These are phyloP conservation scores for Omphaloscelis lunosa DNA, from an alignment of 2,888 invertebrate species.

Conservation along the genomic window DNA sequence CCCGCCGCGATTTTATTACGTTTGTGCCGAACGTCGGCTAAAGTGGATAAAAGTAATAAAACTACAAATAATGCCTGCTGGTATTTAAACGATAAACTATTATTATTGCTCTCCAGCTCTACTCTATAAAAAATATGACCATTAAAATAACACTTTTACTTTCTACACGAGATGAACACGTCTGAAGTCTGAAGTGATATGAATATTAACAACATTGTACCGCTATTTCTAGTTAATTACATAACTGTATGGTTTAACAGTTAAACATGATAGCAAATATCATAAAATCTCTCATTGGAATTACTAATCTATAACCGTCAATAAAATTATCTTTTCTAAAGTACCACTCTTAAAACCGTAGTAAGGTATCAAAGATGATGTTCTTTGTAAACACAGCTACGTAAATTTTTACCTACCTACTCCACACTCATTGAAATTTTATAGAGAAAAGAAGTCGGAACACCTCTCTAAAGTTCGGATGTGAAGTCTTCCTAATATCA, in stretches of 20 bases:
- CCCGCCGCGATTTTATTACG: too few relatives aligned
- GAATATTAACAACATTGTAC: slow-evolving; percentile 40
- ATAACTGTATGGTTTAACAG: slow-evolving; percentile 51
- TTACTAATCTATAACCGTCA: slow-evolving; percentile 28
- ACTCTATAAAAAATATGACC: background rate
- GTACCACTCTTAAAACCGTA: slow-evolving; percentile 7
- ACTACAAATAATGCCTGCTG: background rate
- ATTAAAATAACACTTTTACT: slow-evolving; percentile 19
- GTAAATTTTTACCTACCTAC: too few relatives aligned
- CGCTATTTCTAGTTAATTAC: slow-evolving; percentile 52
- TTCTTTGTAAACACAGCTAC: too few relatives aligned
- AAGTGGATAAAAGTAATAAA: too few relatives aligned
- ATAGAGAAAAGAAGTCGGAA: background rate
- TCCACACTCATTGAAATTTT: background rate
- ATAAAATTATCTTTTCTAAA: slow-evolving; percentile 13
- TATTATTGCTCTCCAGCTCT: background rate
- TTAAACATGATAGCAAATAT: slow-evolving; percentile 24
- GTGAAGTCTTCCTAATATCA: background rate
- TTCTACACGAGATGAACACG: slow-evolving; percentile 9
- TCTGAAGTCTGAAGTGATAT: slow-evolving; percentile 8
- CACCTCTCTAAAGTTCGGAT: too few relatives aligned
- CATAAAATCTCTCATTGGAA: slow-evolving; percentile 42
- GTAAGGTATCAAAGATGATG: too few relatives aligned
- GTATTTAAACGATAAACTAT: background rate
- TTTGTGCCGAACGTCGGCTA: too few relatives aligned